phyloP scores from a whole-genome alignment of 2,113 vertebrate genomes.

The Cromileptes altivelis region DNA sequence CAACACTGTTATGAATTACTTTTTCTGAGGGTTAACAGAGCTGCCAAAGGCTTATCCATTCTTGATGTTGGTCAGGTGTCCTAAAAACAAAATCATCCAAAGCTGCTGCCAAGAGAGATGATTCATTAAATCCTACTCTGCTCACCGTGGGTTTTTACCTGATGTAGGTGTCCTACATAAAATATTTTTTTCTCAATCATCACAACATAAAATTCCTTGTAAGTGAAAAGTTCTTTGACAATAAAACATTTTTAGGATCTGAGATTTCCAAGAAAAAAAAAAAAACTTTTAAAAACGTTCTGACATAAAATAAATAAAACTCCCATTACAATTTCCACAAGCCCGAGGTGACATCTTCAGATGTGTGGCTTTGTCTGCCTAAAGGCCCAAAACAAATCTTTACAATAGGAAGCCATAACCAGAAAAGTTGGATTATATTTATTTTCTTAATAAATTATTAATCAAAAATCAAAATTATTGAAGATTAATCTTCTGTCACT shows the following conservation, averaged over 20 bases:
- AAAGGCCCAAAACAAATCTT: background rate
- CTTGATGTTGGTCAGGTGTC: slow-evolving; percentile 27
- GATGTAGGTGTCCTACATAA: background rate
- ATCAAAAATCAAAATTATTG: background rate
- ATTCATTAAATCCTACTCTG: background rate
- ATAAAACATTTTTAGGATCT: no score
- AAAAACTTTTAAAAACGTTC: no score
- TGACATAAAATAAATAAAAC: background rate
- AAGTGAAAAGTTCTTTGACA: no score
- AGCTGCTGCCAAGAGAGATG: background rate
- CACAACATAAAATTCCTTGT: no score
- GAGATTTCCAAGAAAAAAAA: no score
- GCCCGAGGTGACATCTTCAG: no score
- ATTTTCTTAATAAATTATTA: background rate
- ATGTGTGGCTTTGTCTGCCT: background rate
- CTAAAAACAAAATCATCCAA: slow-evolving; percentile 31
- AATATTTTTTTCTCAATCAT: background rate
- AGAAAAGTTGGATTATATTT: background rate
- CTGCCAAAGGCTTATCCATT: slow-evolving; percentile 17
- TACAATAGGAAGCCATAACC: background rate
- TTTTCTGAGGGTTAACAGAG: background rate
- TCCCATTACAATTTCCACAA: background rate
- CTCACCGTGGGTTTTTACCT: background rate
- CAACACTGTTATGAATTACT: background rate
- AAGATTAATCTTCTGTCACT: no score